Conservation (phyloP, 2,888 invertebrate species). For the Tenthredo mesomela region DNA sequence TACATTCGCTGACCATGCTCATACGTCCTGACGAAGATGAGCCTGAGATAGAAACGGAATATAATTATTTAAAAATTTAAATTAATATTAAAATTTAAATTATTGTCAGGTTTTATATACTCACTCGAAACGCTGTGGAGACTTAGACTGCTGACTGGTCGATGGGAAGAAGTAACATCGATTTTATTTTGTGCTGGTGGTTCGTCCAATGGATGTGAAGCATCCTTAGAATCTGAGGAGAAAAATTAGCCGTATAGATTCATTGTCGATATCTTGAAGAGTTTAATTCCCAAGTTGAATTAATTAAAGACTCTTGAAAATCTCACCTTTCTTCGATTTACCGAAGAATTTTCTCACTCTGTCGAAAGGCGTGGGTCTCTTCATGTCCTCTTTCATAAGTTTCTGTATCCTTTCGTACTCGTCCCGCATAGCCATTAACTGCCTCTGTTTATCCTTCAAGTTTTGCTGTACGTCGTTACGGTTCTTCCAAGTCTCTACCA, state of each 20-base stretch:
- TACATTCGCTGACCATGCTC: conserved; percentile 87
- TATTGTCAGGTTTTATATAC: too few species aligned
- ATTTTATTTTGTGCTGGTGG: conserved; percentile 62
- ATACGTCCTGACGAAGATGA: conserved; percentile 89
- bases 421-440: conserved; percentile 88
- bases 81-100: too few species aligned
- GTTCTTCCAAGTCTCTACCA: conserved; percentile 93
- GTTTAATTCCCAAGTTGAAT: neutral
- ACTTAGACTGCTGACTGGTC: conserved; percentile 86
- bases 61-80: too few species aligned
- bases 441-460: conserved; percentile 91
- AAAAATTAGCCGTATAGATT: conserved; percentile 51
- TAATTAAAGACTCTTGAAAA: neutral
- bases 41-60: conserved; percentile 77
- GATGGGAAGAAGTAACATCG: conserved; percentile 73
- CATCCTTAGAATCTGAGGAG: conserved; percentile 68
- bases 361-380: conserved; percentile 90
- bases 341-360: conserved; percentile 88
- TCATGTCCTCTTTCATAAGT: conserved; percentile 87
- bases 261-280: neutral
- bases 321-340: conserved; percentile 80
- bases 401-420: conserved; percentile 92
- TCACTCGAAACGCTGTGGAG: conserved; percentile 84
- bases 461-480: conserved; percentile 93
- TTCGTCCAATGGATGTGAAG: conserved; percentile 60